Percentiles rank a stretch among this genome's conserved stretches.
These are phyloP conservation scores for Dascyllus trimaculatus DNA, from an alignment of 2,113 vertebrate species.

Conservation along the genomic window DNA sequence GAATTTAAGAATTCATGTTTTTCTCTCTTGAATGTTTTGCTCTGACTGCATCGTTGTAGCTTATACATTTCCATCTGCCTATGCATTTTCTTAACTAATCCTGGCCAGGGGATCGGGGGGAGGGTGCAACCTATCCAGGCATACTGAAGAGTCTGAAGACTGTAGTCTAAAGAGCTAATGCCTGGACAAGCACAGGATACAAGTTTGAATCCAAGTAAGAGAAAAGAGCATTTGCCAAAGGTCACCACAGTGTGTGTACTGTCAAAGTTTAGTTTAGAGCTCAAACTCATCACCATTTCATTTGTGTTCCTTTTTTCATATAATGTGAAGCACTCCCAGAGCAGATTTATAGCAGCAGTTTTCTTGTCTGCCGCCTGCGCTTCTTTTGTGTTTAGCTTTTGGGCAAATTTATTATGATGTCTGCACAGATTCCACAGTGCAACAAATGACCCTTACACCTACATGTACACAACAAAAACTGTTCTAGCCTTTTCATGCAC, in stretches of 20 bases:
- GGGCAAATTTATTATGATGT: slow-evolving; percentile 3
- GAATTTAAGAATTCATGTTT: slow-evolving; percentile 2
- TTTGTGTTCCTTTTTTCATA: slow-evolving; percentile 31
- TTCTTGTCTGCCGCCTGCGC: slow-evolving; percentile 5
- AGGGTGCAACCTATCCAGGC: too few relatives aligned
- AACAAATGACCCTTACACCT: slow-evolving; percentile 13
- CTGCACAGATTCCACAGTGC: slow-evolving; percentile 14
- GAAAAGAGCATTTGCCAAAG: not conserved
- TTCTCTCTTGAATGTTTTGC: not conserved
- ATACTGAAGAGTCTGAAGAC: too few relatives aligned
- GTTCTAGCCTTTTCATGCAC: slow-evolving; percentile 7
- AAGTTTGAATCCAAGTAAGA: slow-evolving; percentile 11
- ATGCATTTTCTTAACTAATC: not conserved
- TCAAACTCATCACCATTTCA: slow-evolving; percentile 15
- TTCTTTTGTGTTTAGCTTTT: slow-evolving; percentile 24
- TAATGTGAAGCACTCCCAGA: slow-evolving; percentile 67
- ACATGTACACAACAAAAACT: slow-evolving; percentile 1
- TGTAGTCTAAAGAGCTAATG: not conserved
- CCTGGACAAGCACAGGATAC: not conserved
- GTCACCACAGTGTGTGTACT: slow-evolving; percentile 14
- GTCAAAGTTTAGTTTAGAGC: slow-evolving; percentile 9
- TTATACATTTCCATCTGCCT: not conserved
- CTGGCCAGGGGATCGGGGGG: not conserved
- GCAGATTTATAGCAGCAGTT: not conserved
- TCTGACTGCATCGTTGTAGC: slow-evolving; percentile 41